Conservation (phyloP, 92 coral and sea anemone genomes). For the Parazoanthus atlanticus region DNA sequence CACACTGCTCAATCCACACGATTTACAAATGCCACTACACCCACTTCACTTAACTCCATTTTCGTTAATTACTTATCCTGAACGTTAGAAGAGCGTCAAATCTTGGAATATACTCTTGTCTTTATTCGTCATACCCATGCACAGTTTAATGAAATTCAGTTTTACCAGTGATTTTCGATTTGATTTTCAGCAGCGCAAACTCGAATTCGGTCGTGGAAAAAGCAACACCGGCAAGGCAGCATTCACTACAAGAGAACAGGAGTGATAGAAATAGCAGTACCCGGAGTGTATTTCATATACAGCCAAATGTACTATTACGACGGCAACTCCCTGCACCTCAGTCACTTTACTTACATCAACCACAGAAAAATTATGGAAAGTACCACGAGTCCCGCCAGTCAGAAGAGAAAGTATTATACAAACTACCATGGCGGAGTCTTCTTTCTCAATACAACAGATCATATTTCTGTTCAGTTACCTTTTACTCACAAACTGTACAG, state of each 20-base stretch:
- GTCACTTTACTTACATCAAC: conserved; percentile 78
- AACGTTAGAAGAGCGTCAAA: not conserved
- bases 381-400: conserved; percentile 49
- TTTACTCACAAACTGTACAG: conserved; percentile 55
- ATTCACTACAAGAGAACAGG: conserved; percentile 70
- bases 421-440: conserved; percentile 89
- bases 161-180: conserved; percentile 21
- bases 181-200: conserved; percentile 32
- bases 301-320: conserved; percentile 92
- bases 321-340: conserved; percentile 53
- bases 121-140: not conserved
- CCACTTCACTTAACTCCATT: not conserved
- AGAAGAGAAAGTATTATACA: conserved; percentile 51
- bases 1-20: too few species aligned
- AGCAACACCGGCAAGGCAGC: conserved; percentile 69
- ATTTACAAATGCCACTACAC: too few species aligned
- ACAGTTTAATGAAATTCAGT: not conserved
- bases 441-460: conserved; percentile 63
- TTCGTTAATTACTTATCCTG: not conserved
- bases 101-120: too few species aligned
- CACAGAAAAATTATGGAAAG: conserved; percentile 74
- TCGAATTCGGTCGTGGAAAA: conserved; percentile 61
- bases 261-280: conserved; percentile 56
- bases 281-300: conserved; percentile 85
- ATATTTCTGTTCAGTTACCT: conserved; percentile 73